These are phyloP conservation scores for Microtus californicus DNA, from an alignment of 2,797 vertebrate species.

Conservation along the genomic window DNA sequence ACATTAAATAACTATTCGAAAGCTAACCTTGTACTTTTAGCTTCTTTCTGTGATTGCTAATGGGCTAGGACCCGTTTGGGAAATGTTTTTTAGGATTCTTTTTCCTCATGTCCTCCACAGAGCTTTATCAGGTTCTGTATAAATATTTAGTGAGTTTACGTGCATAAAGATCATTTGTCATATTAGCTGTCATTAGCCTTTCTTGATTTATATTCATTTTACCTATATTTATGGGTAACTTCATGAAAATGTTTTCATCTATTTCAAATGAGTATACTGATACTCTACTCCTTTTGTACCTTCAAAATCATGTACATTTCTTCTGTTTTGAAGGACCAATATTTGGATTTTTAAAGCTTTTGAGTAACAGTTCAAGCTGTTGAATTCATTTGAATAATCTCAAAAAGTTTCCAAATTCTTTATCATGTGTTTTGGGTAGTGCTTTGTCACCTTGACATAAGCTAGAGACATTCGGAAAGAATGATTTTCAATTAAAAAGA, in stretches of 20 bases:
- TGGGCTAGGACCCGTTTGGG: background rate
- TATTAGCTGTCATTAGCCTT: constrained; percentile 1
- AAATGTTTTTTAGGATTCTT: constrained; percentile 2
- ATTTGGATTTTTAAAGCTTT: constrained; percentile 28
- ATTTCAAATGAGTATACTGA: background rate
- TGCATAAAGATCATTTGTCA: background rate
- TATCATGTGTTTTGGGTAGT: background rate
- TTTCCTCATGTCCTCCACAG: background rate
- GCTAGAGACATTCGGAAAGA: background rate
- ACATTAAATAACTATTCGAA: background rate
- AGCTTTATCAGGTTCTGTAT: background rate
- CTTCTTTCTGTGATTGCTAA: background rate
- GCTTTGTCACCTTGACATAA: background rate
- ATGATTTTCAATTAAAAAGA: background rate
- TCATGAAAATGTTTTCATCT: background rate
- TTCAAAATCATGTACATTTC: background rate
- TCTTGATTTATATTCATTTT: constrained; percentile 19
- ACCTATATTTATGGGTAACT: background rate
- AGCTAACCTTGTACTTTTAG: background rate
- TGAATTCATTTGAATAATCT: constrained; percentile 10
- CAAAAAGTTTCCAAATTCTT: constrained; percentile 47
- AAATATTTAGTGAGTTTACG: background rate
- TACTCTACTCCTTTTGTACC: background rate
- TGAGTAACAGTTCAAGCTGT: background rate
- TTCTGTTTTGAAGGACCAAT: background rate